Evolutionary conservation across 2,113 vertebrate genomes (phyloP).

Genomic region (Catharus minimus): DNA sequence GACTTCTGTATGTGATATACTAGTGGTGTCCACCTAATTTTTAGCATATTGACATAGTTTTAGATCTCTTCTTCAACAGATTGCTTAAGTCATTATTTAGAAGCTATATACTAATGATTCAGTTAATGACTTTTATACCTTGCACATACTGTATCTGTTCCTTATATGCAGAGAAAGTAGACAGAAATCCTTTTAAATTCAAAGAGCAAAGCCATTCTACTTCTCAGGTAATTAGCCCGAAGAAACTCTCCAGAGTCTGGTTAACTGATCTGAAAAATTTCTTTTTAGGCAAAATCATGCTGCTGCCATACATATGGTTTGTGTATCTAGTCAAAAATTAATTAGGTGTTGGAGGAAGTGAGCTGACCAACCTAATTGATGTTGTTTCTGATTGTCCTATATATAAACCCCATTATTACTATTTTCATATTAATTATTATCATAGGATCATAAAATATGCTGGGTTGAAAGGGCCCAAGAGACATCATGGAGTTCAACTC

Average conservation of each 20-base stretch:
- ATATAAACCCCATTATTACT: background rate
- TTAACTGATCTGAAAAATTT: background rate
- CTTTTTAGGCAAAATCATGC: background rate
- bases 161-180: background rate
- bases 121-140: background rate
- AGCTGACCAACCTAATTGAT: background rate
- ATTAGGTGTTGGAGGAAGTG: background rate
- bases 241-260: background rate
- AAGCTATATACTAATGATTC: background rate
- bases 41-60: background rate
- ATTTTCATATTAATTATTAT: background rate
- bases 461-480: background rate
- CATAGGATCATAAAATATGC: background rate
- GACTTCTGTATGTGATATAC: background rate
- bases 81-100: background rate
- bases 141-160: background rate
- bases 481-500: background rate
- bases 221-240: slow-evolving; percentile 5
- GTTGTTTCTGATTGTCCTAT: background rate
- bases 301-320: background rate
- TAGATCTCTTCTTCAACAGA: background rate
- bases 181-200: slow-evolving; percentile 18
- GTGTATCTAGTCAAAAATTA: background rate
- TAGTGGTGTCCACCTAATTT: background rate
- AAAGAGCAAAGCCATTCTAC: slow-evolving; percentile 19